Evolutionary conservation across 2,113 vertebrate species (phyloP).

Genomic region (Aphelocoma coerulescens): DNA sequence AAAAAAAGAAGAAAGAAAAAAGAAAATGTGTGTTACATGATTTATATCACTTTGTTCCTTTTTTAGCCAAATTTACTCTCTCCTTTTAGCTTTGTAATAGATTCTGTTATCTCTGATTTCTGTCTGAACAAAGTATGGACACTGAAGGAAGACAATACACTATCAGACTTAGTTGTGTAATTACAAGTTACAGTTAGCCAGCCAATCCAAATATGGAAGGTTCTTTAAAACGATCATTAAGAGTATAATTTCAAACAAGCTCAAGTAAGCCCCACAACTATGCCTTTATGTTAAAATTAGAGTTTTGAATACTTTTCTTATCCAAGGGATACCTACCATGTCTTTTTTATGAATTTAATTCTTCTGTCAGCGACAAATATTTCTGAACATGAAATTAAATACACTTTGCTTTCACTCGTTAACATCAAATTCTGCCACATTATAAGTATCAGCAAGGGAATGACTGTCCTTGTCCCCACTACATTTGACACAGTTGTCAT

Average conservation of each 20-base stretch:
- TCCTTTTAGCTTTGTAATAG: not conserved
- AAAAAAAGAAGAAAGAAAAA: not conserved
- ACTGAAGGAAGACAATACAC: not conserved
- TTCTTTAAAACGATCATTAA: not conserved
- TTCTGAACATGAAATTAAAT: not conserved
- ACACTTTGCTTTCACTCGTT: not conserved
- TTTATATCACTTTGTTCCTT: not conserved
- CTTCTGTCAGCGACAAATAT: not conserved
- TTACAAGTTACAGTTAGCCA: not conserved
- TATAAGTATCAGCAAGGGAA: not conserved
- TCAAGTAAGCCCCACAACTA: not conserved
- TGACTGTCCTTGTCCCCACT: not conserved
- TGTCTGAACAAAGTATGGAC: not conserved
- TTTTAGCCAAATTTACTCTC: not conserved
- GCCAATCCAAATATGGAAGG: not conserved
- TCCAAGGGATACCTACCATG: not conserved
- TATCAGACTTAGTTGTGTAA: not conserved
- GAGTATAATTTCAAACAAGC: not conserved
- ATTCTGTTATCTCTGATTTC: not conserved
- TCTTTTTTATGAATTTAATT: not conserved
- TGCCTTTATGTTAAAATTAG: not conserved
- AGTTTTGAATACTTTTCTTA: not conserved
- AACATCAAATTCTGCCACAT: not conserved
- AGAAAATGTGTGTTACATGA: rapidly evolving
- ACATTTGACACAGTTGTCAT: not conserved